A percentile compares a stretch with the other conserved stretches of the same genome.
Conservation (phyloP, 2,888 invertebrate genomes). For the Acanthosepion pharaonis region DNA sequence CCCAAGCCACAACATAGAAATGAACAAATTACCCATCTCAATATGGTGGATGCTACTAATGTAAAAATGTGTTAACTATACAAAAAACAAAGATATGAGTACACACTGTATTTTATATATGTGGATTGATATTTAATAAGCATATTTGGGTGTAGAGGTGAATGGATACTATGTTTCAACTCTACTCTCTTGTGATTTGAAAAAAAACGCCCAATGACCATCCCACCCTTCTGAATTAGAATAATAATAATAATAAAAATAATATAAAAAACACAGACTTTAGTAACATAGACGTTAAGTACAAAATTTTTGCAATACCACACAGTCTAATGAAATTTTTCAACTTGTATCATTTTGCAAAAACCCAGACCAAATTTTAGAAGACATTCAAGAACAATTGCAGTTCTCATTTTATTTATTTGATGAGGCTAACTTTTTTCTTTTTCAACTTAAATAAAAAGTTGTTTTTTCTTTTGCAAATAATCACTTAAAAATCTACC, state of each 20-base stretch:
- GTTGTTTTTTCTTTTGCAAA: not conserved
- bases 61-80: too few species aligned
- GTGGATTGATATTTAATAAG: too few species aligned
- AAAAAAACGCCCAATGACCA: not conserved
- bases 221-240: not conserved
- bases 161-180: too few species aligned
- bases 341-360: too few species aligned
- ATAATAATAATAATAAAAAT: not conserved
- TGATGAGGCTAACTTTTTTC: not conserved
- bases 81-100: too few species aligned
- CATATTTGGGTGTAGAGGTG: too few species aligned
- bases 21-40: too few species aligned
- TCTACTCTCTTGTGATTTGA: too few species aligned
- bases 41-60: too few species aligned
- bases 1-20: too few species aligned
- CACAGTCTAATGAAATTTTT: too few species aligned
- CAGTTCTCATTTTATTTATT: not conserved
- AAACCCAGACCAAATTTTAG: not conserved
- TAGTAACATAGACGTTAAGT: not conserved
- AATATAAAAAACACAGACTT: not conserved
- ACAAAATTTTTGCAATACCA: not conserved
- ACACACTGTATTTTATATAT: too few species aligned
- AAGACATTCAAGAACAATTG: not conserved
- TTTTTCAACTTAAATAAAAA: not conserved
- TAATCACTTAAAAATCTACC: not conserved